Base-by-base conservation (phyloP, 2,888 invertebrate species). In the Habroteleia sp. region DNA sequence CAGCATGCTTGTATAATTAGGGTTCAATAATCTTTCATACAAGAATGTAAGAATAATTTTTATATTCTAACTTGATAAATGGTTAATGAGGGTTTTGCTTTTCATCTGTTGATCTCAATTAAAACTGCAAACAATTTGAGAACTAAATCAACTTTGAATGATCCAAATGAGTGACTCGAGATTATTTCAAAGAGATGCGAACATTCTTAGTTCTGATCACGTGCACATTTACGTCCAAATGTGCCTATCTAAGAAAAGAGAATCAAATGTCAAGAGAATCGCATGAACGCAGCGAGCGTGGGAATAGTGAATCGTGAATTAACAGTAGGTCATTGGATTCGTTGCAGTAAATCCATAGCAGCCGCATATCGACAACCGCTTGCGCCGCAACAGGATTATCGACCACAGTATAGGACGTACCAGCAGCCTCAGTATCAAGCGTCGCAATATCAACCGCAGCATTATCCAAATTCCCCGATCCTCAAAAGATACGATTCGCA, bases 401-500 rank as follows among this genome's bases (percentile, higher is more conserved):
- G 80, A 68, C 87, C 86, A 14, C 82, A 84, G 25, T 89, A 87
- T 82, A 85, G 78, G 84, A 87, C 81, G 14, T 85, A 86, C 39
- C 89, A 89, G 77, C 78, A 56, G 13, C 85, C 84, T 27, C 62
- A 54, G 33, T 44, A 87, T 41, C 84, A 81, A 84, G 50, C 80
- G 10, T 52, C 74, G 54, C 80, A 79, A 46, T 74, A 69, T 39
- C 69, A 52, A 35, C 46, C 54, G 13, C 54, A 54, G 8, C 79
- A 48, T 17, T 63, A 72, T 27, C 71, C 62, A n/a, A 78, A 72
- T 76, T 68, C 80, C 63, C 75, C 72, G 44, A 48, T 77, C 50
- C 63, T 54, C 46, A 62, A 76, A 8, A 77, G 77, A 74, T 79
- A 78, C 75, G 79, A 82, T 50, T 93, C 93, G 10, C 94, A 94